Evolutionary conservation across 2,888 invertebrate species (phyloP), one percentile per base, ranked within the genome.

Genomic region (Catocala sponsa): DNA sequence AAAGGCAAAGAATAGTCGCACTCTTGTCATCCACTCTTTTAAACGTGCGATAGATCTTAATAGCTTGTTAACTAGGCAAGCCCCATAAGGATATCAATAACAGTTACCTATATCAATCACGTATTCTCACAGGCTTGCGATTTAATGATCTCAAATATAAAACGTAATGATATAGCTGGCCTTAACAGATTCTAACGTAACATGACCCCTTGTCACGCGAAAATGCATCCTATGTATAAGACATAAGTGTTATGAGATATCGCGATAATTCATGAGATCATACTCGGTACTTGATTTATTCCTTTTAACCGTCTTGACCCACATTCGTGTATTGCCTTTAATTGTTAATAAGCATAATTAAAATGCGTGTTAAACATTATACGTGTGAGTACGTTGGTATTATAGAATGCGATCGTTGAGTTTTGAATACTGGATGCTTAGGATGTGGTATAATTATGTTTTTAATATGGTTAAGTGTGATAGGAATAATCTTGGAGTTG

Each of bases 291-390:
- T 91, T 93, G 93, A 93, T 94, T 94, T 93, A 94, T 92, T 91
- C 91, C 88, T 90, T 88, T 89, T 89, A 92, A 91, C 90, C 91
- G 91, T 85, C 92, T 92, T 93, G 94, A 92, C 94, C 94, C 78
- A 94, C 87, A 90, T 94, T 89, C 82, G 88, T 78, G 91, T 86
- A 91, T 91, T 92, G 92, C 90, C 89, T 92, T 91, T 94, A 93
- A 94, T 94, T 94, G 94, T 91, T 94, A 92, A 94, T 94, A 92
- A 92, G 93, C 89, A 91, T 93, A 92, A 93, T 94, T 93, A 93
- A 92, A 94, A 90, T 89, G 92, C 92, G 92, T 88, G 89, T 90
- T 87, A 91, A 90, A 88, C 85, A 88, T 79, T 76, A 70, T 78
- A 76, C 79, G 76, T 62, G 68, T 74, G 54, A 71, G 69, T 72